Percentiles rank a stretch among this genome's conserved stretches.
Evolutionary conservation across 1,140 invertebrate genomes (phyloP).

Genomic region (Elymnias hypermnestra): DNA sequence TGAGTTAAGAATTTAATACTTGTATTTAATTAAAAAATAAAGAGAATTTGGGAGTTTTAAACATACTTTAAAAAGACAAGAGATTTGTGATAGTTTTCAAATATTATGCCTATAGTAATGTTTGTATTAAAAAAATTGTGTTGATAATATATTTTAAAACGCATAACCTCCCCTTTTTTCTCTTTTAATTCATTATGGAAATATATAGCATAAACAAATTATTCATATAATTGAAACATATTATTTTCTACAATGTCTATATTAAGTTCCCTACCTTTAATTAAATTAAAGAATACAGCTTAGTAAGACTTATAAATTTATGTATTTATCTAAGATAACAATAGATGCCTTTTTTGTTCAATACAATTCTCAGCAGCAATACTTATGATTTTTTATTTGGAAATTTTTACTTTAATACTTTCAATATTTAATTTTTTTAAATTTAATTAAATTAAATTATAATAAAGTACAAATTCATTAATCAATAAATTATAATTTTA

Average conservation of each 20-base stretch:
- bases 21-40: too few species aligned
- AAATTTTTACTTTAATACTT: neutral
- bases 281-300: neutral
- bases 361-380: neutral
- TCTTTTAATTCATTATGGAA: neutral
- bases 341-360: slow-evolving; percentile 1
- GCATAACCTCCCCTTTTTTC: neutral
- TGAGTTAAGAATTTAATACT: neutral
- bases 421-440: neutral
- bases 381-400: neutral
- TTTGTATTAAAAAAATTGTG: neutral
- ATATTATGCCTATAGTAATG: neutral
- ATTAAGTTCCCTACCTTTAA: neutral
- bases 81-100: neutral
- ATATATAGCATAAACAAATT: neutral
- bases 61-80: neutral
- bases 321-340: too few species aligned
- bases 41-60: too few species aligned
- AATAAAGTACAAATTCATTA: too few species aligned
- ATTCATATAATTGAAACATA: neutral
- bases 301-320: neutral
- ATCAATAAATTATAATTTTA: too few species aligned
- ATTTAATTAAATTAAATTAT: neutral
- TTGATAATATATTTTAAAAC: neutral
- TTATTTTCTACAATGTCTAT: neutral